These are phyloP conservation scores for Acanthococcus lagerstroemiae DNA, from an alignment of 2,888 invertebrate species.

Conservation along the genomic window DNA sequence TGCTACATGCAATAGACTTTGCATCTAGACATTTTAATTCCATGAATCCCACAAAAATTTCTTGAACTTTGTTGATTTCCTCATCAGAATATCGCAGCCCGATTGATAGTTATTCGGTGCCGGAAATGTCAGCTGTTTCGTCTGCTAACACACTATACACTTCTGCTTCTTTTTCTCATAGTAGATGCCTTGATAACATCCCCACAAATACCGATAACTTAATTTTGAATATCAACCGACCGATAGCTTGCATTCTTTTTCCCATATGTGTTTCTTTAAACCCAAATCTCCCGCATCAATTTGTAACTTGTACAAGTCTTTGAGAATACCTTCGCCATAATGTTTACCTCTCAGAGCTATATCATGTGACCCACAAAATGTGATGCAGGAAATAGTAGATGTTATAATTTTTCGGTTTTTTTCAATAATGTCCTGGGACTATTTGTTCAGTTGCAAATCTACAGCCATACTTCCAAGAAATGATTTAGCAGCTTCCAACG, in stretches of 20 bases:
- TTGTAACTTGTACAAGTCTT: no score
- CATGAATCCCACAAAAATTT: constrained; percentile 6
- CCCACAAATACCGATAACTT: constrained; percentile 4
- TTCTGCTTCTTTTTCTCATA: background rate
- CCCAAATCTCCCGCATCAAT: no score
- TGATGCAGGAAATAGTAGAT: no score
- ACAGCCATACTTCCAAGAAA: no score
- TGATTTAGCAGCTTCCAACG: background rate
- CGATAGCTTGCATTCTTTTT: background rate
- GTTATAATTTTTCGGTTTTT: background rate
- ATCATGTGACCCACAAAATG: background rate
- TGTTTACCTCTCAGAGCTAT: background rate
- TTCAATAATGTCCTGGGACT: no score
- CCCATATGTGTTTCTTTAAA: no score
- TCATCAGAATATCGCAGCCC: constrained; percentile 45
- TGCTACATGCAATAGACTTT: background rate
- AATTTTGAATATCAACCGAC: background rate
- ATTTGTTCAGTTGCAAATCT: background rate
- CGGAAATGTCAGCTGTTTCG: constrained; percentile 15
- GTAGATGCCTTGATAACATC: background rate
- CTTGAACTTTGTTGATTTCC: background rate
- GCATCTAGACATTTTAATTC: background rate
- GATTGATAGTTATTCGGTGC: constrained; percentile 10
- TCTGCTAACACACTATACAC: constrained; percentile 12
- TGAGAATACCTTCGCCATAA: no score